Evolutionary conservation across 1,140 invertebrate genomes (phyloP).

Genomic region (Rhagoletis zephyria): DNA sequence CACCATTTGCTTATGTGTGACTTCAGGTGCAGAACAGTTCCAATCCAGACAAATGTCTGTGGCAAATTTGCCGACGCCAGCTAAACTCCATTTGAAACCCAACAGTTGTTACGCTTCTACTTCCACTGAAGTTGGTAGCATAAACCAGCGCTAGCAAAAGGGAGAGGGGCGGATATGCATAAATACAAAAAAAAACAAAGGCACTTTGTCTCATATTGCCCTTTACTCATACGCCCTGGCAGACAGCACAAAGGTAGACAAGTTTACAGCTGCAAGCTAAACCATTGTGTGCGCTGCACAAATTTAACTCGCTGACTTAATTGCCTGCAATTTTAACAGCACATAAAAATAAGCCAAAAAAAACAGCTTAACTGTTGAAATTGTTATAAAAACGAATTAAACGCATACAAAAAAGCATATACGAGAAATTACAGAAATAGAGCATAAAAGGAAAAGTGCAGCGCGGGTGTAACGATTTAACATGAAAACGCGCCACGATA

Average conservation of each 20-base stretch:
- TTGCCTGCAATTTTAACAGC: background rate
- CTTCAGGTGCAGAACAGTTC: too few species aligned
- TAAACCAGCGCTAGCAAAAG: background rate
- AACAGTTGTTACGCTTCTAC: too few species aligned
- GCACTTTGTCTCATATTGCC: background rate
- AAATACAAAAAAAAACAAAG: background rate
- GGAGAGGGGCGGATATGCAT: background rate
- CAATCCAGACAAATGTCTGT: too few species aligned
- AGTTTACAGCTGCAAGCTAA: background rate
- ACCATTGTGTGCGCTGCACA: background rate
- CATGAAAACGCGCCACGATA: conserved; percentile 4
- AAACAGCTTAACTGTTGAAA: background rate
- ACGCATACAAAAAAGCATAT: background rate
- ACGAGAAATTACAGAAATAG: background rate
- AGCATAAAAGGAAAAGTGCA: background rate
- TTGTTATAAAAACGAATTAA: background rate
- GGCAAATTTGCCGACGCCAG: too few species aligned
- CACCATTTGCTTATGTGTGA: too few species aligned
- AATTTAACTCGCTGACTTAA: background rate
- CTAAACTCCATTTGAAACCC: too few species aligned
- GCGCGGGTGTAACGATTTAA: background rate
- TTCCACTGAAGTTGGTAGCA: too few species aligned
- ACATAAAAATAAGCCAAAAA: background rate
- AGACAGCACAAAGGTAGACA: background rate
- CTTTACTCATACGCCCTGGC: background rate